Percentiles rank a stretch among this genome's conserved stretches.
phyloP scores from a whole-genome alignment of 2,113 vertebrate species.

The Pandion haliaetus region DNA sequence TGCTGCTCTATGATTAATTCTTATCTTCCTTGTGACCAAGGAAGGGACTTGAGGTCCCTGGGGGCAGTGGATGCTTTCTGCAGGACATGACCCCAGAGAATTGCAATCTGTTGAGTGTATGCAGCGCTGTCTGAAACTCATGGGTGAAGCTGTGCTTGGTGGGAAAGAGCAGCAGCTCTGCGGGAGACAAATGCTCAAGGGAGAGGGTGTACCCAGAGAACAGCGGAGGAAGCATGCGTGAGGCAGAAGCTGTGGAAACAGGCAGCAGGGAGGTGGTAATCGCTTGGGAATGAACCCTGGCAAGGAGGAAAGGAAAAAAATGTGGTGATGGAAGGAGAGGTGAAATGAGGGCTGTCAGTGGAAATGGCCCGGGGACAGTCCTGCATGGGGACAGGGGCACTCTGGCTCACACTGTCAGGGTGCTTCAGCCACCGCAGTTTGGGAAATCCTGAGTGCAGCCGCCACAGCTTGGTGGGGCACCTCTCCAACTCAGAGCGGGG shows the following conservation, averaged over 20 bases:
- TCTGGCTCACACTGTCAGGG: background rate
- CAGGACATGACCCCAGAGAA: background rate
- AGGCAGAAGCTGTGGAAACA: conserved; percentile 23
- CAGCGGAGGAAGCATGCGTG: background rate
- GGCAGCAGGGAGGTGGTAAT: background rate
- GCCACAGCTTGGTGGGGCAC: accelerated
- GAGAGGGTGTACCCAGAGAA: background rate
- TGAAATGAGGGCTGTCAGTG: background rate
- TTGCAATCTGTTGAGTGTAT: background rate
- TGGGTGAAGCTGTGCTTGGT: background rate
- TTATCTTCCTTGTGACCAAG: background rate
- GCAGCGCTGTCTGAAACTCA: background rate
- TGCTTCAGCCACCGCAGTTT: background rate
- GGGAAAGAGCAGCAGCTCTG: conserved; percentile 21
- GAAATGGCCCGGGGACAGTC: background rate
- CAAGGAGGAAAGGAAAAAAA: background rate
- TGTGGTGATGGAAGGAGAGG: background rate
- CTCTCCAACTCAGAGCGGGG: background rate
- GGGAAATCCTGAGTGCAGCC: background rate
- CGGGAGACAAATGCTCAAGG: background rate
- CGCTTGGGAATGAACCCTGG: background rate
- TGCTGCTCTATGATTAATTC: background rate
- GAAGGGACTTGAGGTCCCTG: background rate
- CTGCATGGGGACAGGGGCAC: background rate
- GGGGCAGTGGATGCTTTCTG: background rate